Conservation (phyloP, 2,888 invertebrate species). For the Andrena hattorfiana region DNA sequence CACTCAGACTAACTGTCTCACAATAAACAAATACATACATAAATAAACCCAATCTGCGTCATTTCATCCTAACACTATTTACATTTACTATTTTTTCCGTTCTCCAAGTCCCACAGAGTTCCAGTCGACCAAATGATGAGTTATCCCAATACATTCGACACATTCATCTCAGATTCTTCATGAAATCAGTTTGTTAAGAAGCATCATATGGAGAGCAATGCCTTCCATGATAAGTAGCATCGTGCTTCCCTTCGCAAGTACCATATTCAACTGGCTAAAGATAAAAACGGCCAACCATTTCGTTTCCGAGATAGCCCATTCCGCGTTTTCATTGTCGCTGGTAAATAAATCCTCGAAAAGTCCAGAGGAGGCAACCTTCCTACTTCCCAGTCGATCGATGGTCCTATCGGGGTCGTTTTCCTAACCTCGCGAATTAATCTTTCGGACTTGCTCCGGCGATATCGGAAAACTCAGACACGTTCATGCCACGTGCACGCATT, state of each 20-base stretch:
- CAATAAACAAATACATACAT: too few relatives aligned
- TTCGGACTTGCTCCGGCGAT: constrained; percentile 17
- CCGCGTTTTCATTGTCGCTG: constrained; percentile 31
- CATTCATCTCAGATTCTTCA: not conserved
- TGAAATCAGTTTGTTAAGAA: not conserved
- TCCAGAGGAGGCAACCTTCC: not conserved
- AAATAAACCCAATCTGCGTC: too few relatives aligned
- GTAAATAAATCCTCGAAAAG: constrained; percentile 49
- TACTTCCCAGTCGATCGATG: constrained; percentile 37
- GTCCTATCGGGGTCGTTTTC: constrained; percentile 41
- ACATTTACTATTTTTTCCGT: not conserved
- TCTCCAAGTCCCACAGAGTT: not conserved
- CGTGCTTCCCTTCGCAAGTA: not conserved
- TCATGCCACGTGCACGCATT: constrained; percentile 36
- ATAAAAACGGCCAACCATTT: not conserved
- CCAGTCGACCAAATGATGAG: not conserved
- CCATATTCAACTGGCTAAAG: constrained; percentile 20
- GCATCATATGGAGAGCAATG: not conserved
- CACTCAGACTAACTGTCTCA: too few relatives aligned
- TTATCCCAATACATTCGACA: not conserved
- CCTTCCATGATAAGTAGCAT: not conserved
- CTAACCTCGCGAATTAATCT: constrained; percentile 57
- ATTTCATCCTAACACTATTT: too few relatives aligned
- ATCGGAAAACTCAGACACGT: constrained; percentile 56
- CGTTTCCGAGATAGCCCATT: constrained; percentile 17